Base-by-base conservation (phyloP, 2,113 vertebrate species). In the Corythornis cristatus region DNA sequence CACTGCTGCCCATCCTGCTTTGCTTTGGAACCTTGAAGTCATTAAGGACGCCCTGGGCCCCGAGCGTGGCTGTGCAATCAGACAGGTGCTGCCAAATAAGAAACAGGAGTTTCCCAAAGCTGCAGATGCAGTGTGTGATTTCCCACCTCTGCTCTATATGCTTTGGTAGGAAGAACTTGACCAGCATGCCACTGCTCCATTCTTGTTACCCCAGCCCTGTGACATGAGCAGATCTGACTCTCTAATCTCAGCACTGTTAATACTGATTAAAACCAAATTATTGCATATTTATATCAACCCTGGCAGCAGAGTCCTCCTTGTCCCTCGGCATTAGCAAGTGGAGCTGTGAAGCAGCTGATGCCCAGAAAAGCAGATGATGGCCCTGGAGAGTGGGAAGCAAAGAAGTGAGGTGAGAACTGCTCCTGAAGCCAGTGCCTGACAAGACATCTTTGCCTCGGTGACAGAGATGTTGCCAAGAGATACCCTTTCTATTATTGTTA, bases 241-340 rank as follows among this genome's bases (percentile, higher is more conserved):
- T n/a, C 77, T 89, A 86, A 94, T 95, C 87, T 90, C 93, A 94
- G 89, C 92, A 88, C 85, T 95, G 90, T 68, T 96, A 95, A 94
- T 90, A 76, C 77, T 58, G 53, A 93, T 95, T 96, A 93, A 94
- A 96, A 86, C 6, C 86, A 92, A 95, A 94, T 93, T 73, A 93
- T 90, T 94, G 29, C 77, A 73, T 54, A 93, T 95, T 95, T 88
- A 17, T 86, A 95, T 89, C 88, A 68, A 13, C 8, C 46, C 68
- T 91, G 86, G 85, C 89, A 93, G 95, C 61, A 83, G 75, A 86
- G 61, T 22, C 84, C 94, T 84, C 68, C 90, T 20, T 89, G 91
- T 97, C 95, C 92, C 67, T 88, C 94, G 82, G 83, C 89, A 87
- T 96, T 93, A 95, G 87, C 73, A 19, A 93, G 76, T 1, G n/a